Evolutionary conservation across 2,888 invertebrate genomes (phyloP).

Genomic region (Chesias legatella): DNA sequence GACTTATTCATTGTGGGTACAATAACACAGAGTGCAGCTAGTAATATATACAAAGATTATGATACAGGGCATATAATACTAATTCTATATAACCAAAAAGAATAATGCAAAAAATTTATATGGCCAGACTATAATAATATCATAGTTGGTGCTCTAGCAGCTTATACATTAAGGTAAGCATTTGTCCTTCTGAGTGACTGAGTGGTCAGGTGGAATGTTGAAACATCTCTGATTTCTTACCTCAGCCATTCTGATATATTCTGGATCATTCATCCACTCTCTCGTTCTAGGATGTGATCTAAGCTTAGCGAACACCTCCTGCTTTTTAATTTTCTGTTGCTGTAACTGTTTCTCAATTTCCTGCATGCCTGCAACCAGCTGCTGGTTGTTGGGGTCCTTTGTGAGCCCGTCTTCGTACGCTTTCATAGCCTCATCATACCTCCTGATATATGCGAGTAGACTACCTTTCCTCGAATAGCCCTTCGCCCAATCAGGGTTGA

Average conservation of each 20-base stretch:
- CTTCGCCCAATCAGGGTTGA: constrained; percentile 93
- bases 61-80: too few relatives aligned
- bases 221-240: constrained; percentile 38
- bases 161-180: too few relatives aligned
- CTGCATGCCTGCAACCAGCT: constrained; percentile 83
- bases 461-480: constrained; percentile 94
- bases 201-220: neutral
- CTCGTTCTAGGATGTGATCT: constrained; percentile 84
- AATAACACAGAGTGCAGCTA: too few relatives aligned
- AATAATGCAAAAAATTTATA: too few relatives aligned
- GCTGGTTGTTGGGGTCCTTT: constrained; percentile 86
- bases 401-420: constrained; percentile 86
- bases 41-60: too few relatives aligned
- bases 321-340: constrained; percentile 39
- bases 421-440: constrained; percentile 86
- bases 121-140: too few relatives aligned
- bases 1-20: too few relatives aligned
- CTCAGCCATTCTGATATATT: constrained; percentile 83
- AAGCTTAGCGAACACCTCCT: constrained; percentile 80
- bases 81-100: too few relatives aligned
- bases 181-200: neutral
- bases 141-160: too few relatives aligned
- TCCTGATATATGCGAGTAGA: constrained; percentile 88
- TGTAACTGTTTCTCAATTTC: constrained; percentile 77
- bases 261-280: constrained; percentile 86